These are phyloP conservation scores for Drosophila paramelanica DNA, from an alignment of 2,888 invertebrate genomes.

Conservation along the genomic window DNA sequence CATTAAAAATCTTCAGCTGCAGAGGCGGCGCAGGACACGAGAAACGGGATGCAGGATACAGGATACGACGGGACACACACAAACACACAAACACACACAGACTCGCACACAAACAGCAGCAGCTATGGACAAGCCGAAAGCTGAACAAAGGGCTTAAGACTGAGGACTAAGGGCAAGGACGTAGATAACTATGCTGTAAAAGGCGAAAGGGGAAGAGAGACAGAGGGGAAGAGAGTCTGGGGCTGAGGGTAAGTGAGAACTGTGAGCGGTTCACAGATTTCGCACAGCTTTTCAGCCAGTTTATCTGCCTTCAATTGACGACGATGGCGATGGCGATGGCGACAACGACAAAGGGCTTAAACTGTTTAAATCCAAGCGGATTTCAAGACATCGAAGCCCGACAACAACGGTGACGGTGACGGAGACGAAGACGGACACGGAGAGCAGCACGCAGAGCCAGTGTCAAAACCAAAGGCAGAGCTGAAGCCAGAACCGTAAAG, in stretches of 20 bases:
- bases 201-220: neutral
- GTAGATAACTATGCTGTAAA: neutral
- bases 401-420: constrained; percentile 11
- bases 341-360: constrained; percentile 30
- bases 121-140: constrained; percentile 4
- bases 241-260: neutral
- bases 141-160: constrained; percentile 16
- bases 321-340: constrained; percentile 5
- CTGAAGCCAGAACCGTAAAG: neutral
- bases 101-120: constrained; percentile 25
- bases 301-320: constrained; percentile 47
- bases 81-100: constrained; percentile 1
- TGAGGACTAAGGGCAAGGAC: neutral
- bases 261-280: constrained; percentile 29
- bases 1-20: constrained; percentile 63
- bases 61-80: constrained; percentile 5
- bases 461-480: neutral
- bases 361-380: constrained; percentile 59
- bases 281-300: constrained; percentile 49
- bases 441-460: neutral
- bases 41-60: neutral
- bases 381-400: constrained; percentile 53
- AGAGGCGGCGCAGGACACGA: neutral
- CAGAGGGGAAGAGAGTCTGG: too few species aligned
- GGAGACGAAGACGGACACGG: constrained; percentile 1